Conservation (phyloP, 2,888 invertebrate genomes). For the Habroteleia sp. region DNA sequence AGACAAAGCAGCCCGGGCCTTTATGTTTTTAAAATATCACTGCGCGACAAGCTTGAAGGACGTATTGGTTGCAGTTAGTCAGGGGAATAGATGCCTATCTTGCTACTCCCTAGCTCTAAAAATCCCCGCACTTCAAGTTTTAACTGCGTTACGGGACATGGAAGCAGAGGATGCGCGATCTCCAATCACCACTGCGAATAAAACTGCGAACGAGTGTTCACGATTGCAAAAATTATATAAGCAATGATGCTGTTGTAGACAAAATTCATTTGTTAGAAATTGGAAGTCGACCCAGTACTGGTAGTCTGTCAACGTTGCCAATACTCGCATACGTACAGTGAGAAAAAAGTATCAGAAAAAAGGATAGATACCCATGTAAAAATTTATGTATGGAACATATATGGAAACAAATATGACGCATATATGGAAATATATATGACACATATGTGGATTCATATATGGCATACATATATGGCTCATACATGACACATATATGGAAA, state of each 20-base stretch:
- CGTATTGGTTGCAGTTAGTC: slow-evolving; percentile 54
- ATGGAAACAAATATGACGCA: no score
- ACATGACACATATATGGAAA: no score
- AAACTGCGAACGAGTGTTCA: not conserved
- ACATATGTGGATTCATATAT: no score
- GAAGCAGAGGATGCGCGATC: no score
- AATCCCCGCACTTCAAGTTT: slow-evolving; percentile 1
- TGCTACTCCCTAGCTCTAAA: not conserved
- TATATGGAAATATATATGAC: no score
- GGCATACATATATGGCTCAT: no score
- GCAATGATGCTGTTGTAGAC: slow-evolving; percentile 24
- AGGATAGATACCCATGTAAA: no score
- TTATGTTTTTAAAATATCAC: slow-evolving; percentile 48
- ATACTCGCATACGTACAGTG: slow-evolving; percentile 19
- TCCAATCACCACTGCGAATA: not conserved
- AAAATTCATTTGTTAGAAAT: slow-evolving; percentile 32
- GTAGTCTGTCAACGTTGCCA: no score
- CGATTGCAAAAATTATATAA: slow-evolving; percentile 42
- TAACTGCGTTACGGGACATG: no score
- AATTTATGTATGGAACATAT: no score
- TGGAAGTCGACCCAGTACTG: no score
- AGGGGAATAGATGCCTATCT: slow-evolving; percentile 47
- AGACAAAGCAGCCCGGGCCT: slow-evolving; percentile 18
- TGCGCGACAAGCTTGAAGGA: slow-evolving; percentile 47
- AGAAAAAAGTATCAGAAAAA: slow-evolving; percentile 50